These are phyloP conservation scores for Cossypha niveicapilla DNA, from an alignment of 2,797 vertebrate species.

Conservation along the genomic window DNA sequence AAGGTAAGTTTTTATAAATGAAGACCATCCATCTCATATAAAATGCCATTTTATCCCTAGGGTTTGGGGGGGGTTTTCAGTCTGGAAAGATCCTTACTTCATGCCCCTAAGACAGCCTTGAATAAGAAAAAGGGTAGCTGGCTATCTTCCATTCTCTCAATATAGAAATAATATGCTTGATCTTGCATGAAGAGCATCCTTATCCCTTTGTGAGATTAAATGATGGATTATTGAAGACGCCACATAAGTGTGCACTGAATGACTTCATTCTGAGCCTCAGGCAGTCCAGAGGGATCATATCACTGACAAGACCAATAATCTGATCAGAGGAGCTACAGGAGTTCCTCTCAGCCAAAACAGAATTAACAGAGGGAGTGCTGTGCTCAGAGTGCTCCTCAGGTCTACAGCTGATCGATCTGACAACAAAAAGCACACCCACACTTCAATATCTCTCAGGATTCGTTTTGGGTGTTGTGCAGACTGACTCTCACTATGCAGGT, in stretches of 20 bases:
- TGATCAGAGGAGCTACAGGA: background rate
- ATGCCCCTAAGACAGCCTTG: background rate
- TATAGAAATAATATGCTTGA: background rate
- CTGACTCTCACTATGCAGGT: background rate
- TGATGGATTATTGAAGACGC: background rate
- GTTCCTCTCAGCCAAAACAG: background rate
- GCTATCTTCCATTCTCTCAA: background rate
- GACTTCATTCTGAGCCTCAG: background rate
- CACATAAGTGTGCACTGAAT: background rate
- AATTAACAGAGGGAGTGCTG: background rate
- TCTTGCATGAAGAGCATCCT: background rate
- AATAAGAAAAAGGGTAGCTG: background rate
- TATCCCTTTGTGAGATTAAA: background rate
- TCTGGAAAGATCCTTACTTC: background rate
- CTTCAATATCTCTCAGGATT: background rate
- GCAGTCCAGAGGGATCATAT: background rate
- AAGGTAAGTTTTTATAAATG: background rate
- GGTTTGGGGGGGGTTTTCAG: rapidly evolving
- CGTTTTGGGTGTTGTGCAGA: background rate
- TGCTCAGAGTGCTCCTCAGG: background rate
- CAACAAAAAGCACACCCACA: background rate
- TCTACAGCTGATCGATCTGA: background rate
- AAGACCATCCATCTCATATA: background rate
- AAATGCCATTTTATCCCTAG: background rate
- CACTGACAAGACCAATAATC: background rate